Evolutionary conservation across 37 sponge, comb jelly and placozoan genomes (phyloP).

Genomic region (Beroe forskalii): DNA sequence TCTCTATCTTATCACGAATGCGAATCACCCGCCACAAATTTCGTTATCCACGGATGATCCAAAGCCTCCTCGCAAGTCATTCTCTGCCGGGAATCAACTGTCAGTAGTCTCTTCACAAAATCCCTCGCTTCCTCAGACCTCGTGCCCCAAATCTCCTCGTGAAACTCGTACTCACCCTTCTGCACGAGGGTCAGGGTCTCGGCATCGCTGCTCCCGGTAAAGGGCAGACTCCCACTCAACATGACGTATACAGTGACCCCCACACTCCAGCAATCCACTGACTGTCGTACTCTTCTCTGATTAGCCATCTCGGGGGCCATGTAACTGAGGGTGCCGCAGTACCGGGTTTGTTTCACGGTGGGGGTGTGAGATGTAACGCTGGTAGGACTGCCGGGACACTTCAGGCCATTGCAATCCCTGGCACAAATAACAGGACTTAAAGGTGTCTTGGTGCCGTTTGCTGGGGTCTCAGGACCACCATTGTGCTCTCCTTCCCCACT

Average conservation of each 20-base stretch:
- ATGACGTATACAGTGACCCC: slow-evolving; percentile 65
- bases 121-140: slow-evolving; percentile 80
- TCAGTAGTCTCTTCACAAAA: slow-evolving; percentile 80
- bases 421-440: too few species aligned
- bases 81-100: slow-evolving; percentile 67
- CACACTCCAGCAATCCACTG: not conserved
- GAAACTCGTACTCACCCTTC: slow-evolving; percentile 81
- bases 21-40: too few species aligned
- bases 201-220: slow-evolving; percentile 79
- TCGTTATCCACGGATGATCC: slow-evolving; percentile 31
- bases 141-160: slow-evolving; percentile 78
- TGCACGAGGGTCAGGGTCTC: slow-evolving; percentile 82
- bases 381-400: not conserved
- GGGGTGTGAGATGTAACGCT: too few species aligned
- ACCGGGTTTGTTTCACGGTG: not conserved
- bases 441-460: not conserved
- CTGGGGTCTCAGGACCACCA: not conserved
- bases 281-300: not conserved
- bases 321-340: not conserved
- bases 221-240: slow-evolving; percentile 89
- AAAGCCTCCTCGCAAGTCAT: slow-evolving; percentile 11
- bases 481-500: not conserved
- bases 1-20: too few species aligned
- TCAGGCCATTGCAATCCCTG: too few species aligned
- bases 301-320: not conserved